These are phyloP conservation scores for Coleophora flavipennella DNA, from an alignment of 2,888 invertebrate genomes.

Conservation along the genomic window DNA sequence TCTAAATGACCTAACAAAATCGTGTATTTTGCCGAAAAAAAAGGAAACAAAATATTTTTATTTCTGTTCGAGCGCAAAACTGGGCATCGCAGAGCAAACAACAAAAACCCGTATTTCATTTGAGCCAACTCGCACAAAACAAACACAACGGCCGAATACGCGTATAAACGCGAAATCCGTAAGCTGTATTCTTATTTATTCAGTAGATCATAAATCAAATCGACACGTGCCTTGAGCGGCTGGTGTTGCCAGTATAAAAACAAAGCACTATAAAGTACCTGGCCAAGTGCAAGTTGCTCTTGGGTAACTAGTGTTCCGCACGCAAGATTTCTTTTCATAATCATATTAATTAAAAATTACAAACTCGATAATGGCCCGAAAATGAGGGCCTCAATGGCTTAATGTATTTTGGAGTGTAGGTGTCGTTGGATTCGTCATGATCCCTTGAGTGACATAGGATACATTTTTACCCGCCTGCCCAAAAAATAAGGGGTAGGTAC, in stretches of 20 bases:
- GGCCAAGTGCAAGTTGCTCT: slow-evolving; percentile 15
- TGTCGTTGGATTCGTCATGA: no score
- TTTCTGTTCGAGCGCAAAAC: background rate
- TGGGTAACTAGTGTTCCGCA: no score
- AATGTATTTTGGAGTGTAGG: no score
- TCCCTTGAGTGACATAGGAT: no score
- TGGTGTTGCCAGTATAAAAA: slow-evolving; percentile 4
- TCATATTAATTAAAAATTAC: slow-evolving; percentile 49
- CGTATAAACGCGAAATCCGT: slow-evolving; percentile 23
- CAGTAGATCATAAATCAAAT: slow-evolving; percentile 58
- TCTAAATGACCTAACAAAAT: no score
- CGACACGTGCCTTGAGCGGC: slow-evolving; percentile 42
- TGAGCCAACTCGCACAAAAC: background rate
- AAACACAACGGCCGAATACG: background rate
- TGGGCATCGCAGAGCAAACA: background rate
- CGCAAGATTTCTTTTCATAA: slow-evolving; percentile 8
- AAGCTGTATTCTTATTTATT: slow-evolving; percentile 53
- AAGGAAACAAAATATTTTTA: no score
- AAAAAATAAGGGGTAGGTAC: no score
- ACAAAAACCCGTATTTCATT: background rate
- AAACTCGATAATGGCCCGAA: slow-evolving; percentile 31
- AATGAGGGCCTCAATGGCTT: no score
- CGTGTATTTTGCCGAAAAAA: no score
- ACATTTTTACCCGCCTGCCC: no score
- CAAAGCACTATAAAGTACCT: slow-evolving; percentile 28